Evolutionary conservation across 2,888 invertebrate species (phyloP).

Genomic region (Dastarcus helophoroides): DNA sequence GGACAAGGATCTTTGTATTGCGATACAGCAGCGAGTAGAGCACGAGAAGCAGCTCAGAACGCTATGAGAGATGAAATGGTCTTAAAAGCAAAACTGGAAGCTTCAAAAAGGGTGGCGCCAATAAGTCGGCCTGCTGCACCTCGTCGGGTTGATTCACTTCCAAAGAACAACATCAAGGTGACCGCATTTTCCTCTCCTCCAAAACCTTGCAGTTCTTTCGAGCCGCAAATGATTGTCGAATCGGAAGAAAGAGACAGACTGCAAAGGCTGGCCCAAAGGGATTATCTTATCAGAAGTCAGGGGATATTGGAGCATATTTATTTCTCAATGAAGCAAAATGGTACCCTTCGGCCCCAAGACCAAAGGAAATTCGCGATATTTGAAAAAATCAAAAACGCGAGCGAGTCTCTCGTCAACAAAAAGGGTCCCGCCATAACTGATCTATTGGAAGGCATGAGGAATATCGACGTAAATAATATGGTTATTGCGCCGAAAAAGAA

Average conservation of each 20-base stretch:
- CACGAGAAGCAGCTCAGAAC: conserved; percentile 63
- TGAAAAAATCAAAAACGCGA: conserved; percentile 31
- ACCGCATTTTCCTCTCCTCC: conserved; percentile 2
- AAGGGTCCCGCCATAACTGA: conserved; percentile 30
- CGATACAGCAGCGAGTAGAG: conserved; percentile 64
- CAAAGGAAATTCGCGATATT: conserved; percentile 55
- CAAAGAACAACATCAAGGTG: conserved; percentile 5
- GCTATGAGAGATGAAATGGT: conserved; percentile 57
- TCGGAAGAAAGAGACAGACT: conserved; percentile 62
- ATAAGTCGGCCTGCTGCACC: neutral
- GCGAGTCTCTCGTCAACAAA: conserved; percentile 19
- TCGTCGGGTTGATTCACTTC: conserved; percentile 3
- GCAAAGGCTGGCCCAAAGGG: conserved; percentile 52
- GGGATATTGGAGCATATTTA: conserved; percentile 59
- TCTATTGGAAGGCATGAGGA: conserved; percentile 28
- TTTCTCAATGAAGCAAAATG: conserved; percentile 56
- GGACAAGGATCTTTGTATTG: conserved; percentile 63
- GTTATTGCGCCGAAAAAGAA: conserved; percentile 7
- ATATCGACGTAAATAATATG: conserved; percentile 16
- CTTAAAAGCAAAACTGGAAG: conserved; percentile 48
- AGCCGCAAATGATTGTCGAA: conserved; percentile 54
- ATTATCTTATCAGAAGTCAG: conserved; percentile 56
- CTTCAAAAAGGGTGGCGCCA: conserved; percentile 38
- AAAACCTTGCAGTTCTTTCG: conserved; percentile 39
- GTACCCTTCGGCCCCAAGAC: conserved; percentile 51